These are phyloP conservation scores for Crenichthys baileyi DNA, from an alignment of 2,797 vertebrate genomes.

Conservation along the genomic window DNA sequence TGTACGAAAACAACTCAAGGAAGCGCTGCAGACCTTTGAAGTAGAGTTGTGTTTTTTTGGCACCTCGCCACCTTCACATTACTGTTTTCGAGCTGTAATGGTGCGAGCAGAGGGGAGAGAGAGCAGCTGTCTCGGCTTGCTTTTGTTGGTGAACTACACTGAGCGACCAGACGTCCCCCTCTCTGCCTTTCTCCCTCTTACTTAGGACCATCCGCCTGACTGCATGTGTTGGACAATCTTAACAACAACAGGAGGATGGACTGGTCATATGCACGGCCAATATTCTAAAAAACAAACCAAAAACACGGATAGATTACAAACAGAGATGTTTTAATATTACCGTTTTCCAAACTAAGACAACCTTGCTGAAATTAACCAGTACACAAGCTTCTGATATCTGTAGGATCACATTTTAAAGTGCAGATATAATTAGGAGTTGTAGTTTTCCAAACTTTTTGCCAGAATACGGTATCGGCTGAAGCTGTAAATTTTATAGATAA, in stretches of 20 bases:
- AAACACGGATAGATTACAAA: background rate
- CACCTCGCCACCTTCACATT: slow-evolving; percentile 66
- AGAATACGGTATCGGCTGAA: background rate
- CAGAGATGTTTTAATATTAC: background rate
- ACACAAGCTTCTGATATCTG: background rate
- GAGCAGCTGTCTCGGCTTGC: slow-evolving; percentile 72
- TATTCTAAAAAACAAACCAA: background rate
- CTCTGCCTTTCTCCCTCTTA: slow-evolving; percentile 15
- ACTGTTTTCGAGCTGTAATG: slow-evolving; percentile 56
- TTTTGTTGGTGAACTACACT: slow-evolving; percentile 67
- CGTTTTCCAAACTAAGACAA: background rate
- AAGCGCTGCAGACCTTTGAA: slow-evolving; percentile 65
- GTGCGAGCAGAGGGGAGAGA: slow-evolving; percentile 54
- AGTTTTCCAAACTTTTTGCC: background rate
- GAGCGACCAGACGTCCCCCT: slow-evolving; percentile 52
- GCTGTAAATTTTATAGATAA: background rate
- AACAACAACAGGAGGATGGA: slow-evolving; percentile 35
- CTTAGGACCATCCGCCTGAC: slow-evolving; percentile 52
- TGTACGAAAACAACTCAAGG: slow-evolving; percentile 40
- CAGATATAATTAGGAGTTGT: background rate
- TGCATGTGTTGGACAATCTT: slow-evolving; percentile 55
- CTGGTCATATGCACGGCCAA: slow-evolving; percentile 39
- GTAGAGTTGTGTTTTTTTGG: slow-evolving; percentile 57
- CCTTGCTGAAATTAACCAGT: background rate
- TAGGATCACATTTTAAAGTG: background rate